Base-by-base conservation (phyloP, 2,888 invertebrate genomes). In the Julus scandinavius region DNA sequence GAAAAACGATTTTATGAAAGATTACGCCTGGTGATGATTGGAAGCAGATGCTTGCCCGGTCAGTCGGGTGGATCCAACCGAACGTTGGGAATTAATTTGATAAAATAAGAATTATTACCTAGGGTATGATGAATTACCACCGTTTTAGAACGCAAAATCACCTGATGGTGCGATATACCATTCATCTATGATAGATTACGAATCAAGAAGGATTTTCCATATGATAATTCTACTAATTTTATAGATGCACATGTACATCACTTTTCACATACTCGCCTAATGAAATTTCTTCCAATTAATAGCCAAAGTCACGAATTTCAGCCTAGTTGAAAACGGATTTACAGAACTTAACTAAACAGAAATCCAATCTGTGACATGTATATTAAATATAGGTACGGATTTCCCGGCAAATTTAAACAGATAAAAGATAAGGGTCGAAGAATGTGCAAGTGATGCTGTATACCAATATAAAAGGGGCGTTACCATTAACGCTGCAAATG, bases 1-100 rank as follows among this genome's bases (percentile, higher is more conserved):
- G 80, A 80, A 15, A 38, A 80, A 80, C 80, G 80, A 80, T 80
- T 80, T 80, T 40, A 11, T 80, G 80, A 80, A 80, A 80, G 80
- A 80, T 80, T 80, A 80, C 38, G 80, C 80, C 80, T 29, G 80
- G 80, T 38, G 80, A 38, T 80, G 80, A 80, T 80, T 80, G 80
- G 80, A 38, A 29, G 80, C 72, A 63, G 63, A 72, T 29, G 72
- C 29, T 72, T 80, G 80, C 38, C 11, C 38, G 80, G 29, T 38
- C 38, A 38, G 4, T 38, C 29, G 15, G 80, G 38, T 80, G 38
- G 29, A 38, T 72, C 38, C 80, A 80, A 38, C 38, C 15, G 80
- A 80, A 38, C n/a, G 38, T 38, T 38, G 2, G 38, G 80, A 17
- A 80, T 80, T 80, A 80, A 38, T 80, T 80, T 80, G 1, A 80